These are phyloP conservation scores for Zootoca vivipara DNA, from an alignment of 2,113 vertebrate genomes.

Conservation along the genomic window DNA sequence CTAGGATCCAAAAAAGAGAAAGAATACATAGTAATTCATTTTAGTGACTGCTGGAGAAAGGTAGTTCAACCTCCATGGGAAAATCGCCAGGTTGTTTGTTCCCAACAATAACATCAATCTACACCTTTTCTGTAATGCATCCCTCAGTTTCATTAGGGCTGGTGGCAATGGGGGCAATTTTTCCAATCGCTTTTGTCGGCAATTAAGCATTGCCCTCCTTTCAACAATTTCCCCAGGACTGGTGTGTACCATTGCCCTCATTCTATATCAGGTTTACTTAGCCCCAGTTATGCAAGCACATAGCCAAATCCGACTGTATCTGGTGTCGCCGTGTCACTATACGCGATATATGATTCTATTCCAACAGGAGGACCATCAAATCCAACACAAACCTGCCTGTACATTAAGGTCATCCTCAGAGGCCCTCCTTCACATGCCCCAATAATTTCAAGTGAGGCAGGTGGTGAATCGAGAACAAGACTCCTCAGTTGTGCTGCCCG, in stretches of 20 bases:
- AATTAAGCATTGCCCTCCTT: background rate
- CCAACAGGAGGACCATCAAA: too few species aligned
- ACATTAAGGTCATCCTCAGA: too few species aligned
- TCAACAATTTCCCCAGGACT: background rate
- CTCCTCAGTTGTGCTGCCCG: too few species aligned
- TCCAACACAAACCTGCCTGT: too few species aligned
- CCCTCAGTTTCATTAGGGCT: background rate
- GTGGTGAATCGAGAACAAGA: too few species aligned
- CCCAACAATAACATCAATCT: background rate
- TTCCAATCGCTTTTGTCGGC: background rate
- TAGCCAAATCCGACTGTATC: background rate
- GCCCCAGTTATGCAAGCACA: background rate
- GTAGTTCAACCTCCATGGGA: background rate
- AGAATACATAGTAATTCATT: background rate
- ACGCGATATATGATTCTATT: too few species aligned
- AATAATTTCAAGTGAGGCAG: too few species aligned
- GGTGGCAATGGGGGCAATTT: background rate
- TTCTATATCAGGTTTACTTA: background rate
- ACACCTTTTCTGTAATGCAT: background rate
- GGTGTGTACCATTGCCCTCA: background rate
- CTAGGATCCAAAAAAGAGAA: conserved; percentile 16
- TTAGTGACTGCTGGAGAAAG: background rate
- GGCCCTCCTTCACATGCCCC: too few species aligned
- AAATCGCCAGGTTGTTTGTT: background rate
- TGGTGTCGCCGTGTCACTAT: background rate